Evolutionary conservation across 2,797 vertebrate species (phyloP), one percentile per base, ranked within the genome.

Genomic region (Halcyon leucocephala): DNA sequence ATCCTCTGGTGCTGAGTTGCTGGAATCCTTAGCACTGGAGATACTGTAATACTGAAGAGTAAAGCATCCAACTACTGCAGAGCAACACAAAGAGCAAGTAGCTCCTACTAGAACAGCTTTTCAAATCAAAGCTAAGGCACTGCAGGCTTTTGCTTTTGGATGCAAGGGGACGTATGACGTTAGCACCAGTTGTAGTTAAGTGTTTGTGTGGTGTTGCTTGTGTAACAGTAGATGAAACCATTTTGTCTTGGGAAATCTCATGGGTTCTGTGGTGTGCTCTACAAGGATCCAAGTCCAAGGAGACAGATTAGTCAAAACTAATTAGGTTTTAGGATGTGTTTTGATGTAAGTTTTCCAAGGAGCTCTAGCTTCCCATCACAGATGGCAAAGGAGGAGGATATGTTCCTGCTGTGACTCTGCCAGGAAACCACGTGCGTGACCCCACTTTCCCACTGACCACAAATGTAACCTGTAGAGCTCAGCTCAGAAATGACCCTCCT

Each of bases 101-200:
- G 64, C 37, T 87, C 37, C 52, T 64, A 15, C 57, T 41, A 12
- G 17, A 69, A 52, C 26, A 54, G 49, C 21, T 31, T 57, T 57
- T 82, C n/a, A 51, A n/a, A 44, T 19, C 31, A 58, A 69, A 83
- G 24, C 61, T 48, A 29, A 60, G 24, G n/a, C 28, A 41, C 18
- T 16, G 14, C 12, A 46, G 24, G 35, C 67, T 26, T 62, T 48
- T 12, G 3, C n/a, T 33, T 39, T 28, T 20, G 46, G 62, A 10
- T 80, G 17, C 2, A 7, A 24, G 22, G 20, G 22, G 15, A 29
- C 1, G 3, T 5, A 14, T 1, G 22, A 24, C 5, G 5, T 31
- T 20, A 37, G 22, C 11, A 19, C 6, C 20, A 7, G 26, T 14
- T 39, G 12, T 25, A 7, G 28, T 35, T 12, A 29, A 54, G 29